Evolutionary conservation across 2,888 invertebrate genomes (phyloP).

Genomic region (Ormyrus thymus): DNA sequence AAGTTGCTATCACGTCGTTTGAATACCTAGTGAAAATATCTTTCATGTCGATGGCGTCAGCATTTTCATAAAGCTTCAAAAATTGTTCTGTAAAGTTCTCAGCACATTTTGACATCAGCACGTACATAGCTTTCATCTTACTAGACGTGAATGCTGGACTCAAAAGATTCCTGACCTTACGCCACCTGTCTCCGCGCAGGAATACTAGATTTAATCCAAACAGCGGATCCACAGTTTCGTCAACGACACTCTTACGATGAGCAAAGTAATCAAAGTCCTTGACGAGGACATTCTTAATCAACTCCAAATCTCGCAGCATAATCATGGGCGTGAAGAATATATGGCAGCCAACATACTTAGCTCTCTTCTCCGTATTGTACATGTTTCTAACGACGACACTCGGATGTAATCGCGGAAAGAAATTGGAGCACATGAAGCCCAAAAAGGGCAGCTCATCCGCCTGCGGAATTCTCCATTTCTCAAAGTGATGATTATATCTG

Average conservation of each 20-base stretch:
- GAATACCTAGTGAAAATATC: conserved; percentile 48
- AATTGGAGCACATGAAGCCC: too few species aligned
- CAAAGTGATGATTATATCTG: too few species aligned
- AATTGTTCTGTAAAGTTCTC: conserved; percentile 64
- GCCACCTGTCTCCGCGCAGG: conserved; percentile 75
- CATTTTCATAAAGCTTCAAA: conserved; percentile 20
- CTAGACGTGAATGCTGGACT: conserved; percentile 78
- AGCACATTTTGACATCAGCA: conserved; percentile 73
- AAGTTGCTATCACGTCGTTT: conserved; percentile 75
- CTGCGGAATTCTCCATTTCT: too few species aligned
- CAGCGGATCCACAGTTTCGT: conserved; percentile 57
- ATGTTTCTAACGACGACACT: too few species aligned
- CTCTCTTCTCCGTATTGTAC: too few species aligned
- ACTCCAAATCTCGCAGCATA: too few species aligned
- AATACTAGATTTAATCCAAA: conserved; percentile 60
- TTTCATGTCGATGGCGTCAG: too few species aligned
- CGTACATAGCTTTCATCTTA: conserved; percentile 74
- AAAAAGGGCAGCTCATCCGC: too few species aligned
- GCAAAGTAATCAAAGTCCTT: conserved; percentile 61
- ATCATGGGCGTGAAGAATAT: too few species aligned
- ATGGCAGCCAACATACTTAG: too few species aligned
- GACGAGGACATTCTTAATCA: conserved; percentile 51
- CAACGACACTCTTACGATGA: conserved; percentile 59
- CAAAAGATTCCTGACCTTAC: conserved; percentile 76
- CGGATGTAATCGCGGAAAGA: too few species aligned